Base-by-base conservation (phyloP, 2,113 vertebrate species). In the Aptenodytes forsteri region DNA sequence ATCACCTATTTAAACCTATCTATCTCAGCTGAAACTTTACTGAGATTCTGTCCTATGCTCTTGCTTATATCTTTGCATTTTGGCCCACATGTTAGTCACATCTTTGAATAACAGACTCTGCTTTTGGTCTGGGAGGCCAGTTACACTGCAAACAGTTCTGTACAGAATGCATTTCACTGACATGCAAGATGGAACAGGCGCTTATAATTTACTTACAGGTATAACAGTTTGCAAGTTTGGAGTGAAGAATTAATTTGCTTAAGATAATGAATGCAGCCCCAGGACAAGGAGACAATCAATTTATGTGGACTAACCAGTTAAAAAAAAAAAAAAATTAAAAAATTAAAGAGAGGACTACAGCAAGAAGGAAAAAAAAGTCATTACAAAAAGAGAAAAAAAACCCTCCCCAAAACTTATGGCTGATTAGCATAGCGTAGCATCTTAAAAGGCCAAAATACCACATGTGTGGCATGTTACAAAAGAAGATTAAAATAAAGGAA, bases 401-500 rank as follows among this genome's bases (percentile, higher is more conserved):
- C 2, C 6, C 30, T 80, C 49, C 27, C 81, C 56, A 25, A 86
- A 96, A 93, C 65, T 90, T 72, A 71, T 11, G 70, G 62, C 94
- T 87, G 95, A 96, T 93, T 96, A 97, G 66, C 93, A 87, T 91
- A 97, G 88, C 38, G 0, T 38, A 89, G 90, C 66, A 94, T 92
- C 97, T 97, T 95, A 96, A 97, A 97, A 97, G 95, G 85, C 96
- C 83, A 96, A 70, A 94, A 95, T 96, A 97, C 97, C 98, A 98
- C 97, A 98, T 98, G 98, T 98, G 98, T 98, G 97, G 98, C 29
- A 71, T 92, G 97, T 97, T 98, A 98, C 92, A 93, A 96, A 97
- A 97, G 97, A 98, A 98, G 98, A 98, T 97, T 97, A 97, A 98
- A 98, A 97, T 98, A 98, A 98, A 86, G 93, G 98, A 97, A 98